Conservation (phyloP, 1,140 invertebrate species). For the Cyphomyrmex costatus region DNA sequence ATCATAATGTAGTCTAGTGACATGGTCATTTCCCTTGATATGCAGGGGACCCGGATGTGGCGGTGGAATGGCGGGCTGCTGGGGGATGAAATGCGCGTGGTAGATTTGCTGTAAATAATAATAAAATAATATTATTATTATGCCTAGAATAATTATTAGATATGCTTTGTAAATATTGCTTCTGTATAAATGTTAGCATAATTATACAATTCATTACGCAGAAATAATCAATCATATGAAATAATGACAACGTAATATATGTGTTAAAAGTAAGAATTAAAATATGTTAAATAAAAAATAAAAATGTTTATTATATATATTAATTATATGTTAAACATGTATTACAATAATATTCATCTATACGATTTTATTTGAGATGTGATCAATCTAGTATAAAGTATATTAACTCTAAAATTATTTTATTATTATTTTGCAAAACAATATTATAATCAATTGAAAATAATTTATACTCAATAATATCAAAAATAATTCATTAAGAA, state of each 20-base stretch:
- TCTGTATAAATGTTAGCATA: not conserved
- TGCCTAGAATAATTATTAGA: not conserved
- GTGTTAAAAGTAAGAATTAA: not conserved
- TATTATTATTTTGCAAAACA: not conserved
- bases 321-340: not conserved
- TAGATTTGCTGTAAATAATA: not conserved
- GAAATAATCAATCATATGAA: not conserved
- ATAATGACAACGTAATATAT: not conserved
- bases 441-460: not conserved
- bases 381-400: not conserved
- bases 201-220: not conserved
- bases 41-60: constrained; percentile 28
- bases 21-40: constrained; percentile 39
- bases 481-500: not conserved
- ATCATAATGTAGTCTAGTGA: constrained; percentile 79
- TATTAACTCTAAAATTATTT: not conserved
- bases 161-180: not conserved
- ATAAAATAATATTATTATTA: constrained; percentile 1
- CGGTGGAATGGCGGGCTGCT: constrained; percentile 16
- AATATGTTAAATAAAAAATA: not conserved
- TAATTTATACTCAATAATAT: not conserved
- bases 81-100: constrained; percentile 13
- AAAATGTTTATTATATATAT: not conserved
- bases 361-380: not conserved
- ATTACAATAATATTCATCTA: not conserved